A percentile compares a stretch with the other conserved stretches of the same genome.
phyloP scores from a whole-genome alignment of 1,140 invertebrate species.

The Orussus abietinus region DNA sequence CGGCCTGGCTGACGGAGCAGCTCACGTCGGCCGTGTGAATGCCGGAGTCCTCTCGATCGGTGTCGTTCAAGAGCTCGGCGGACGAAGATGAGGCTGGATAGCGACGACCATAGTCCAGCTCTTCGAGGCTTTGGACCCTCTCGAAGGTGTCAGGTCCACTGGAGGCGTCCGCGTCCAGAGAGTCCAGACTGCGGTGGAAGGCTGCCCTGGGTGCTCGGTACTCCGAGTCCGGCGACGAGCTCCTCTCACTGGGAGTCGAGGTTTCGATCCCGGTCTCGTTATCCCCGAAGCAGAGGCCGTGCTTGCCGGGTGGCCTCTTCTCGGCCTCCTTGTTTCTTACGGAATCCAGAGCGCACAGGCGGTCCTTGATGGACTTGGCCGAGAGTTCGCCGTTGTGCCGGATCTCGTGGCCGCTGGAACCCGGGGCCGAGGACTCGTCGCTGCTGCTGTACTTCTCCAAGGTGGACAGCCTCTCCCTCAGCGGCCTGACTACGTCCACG shows the following conservation, averaged over 20 bases:
- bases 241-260: constrained; percentile 36
- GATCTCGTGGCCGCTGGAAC: constrained; percentile 16
- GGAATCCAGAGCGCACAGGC: constrained; percentile 54
- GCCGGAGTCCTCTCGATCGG: constrained; percentile 75
- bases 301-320: constrained; percentile 21
- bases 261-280: constrained; percentile 27
- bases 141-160: constrained; percentile 58
- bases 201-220: constrained; percentile 41
- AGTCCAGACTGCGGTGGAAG: constrained; percentile 64
- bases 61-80: constrained; percentile 57
- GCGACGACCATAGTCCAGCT: constrained; percentile 56
- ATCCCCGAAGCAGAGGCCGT: constrained; percentile 36
- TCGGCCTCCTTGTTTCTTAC: constrained; percentile 52
- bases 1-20: constrained; percentile 69
- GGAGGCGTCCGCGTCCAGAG: constrained; percentile 56
- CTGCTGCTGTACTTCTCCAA: constrained; percentile 40
- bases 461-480: constrained; percentile 43
- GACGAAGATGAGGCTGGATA: constrained; percentile 57
- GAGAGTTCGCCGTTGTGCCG: constrained; percentile 50
- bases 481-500: constrained; percentile 37
- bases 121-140: constrained; percentile 63
- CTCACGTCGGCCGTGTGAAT: constrained; percentile 77
- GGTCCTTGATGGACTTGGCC: constrained; percentile 57
- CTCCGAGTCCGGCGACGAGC: constrained; percentile 48
- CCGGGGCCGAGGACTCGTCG: constrained; percentile 24